A percentile compares a stretch with the other conserved stretches of the same genome.
phyloP scores from a whole-genome alignment of 1,140 invertebrate genomes.

The Stegodyphus dumicola region DNA sequence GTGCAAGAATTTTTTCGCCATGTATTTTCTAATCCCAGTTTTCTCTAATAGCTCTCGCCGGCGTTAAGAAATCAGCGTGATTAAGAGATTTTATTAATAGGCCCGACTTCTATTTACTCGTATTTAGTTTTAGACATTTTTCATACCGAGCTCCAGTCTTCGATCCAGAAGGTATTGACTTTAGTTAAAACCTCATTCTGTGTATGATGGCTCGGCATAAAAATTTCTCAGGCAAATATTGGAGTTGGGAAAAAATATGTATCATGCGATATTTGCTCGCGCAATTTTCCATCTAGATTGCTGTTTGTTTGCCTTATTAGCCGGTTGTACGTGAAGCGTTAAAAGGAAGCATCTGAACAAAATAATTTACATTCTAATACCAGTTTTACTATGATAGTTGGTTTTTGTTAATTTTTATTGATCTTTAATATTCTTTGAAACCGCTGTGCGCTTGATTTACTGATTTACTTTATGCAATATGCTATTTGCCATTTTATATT shows the following conservation, averaged over 20 bases:
- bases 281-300: conserved; percentile 1
- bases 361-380: too few species aligned
- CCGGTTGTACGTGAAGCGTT: not conserved
- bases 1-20: conserved; percentile 24
- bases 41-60: conserved; percentile 22
- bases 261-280: conserved; percentile 10
- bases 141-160: conserved; percentile 12
- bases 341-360: too few species aligned
- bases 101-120: conserved; percentile 38
- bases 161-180: conserved; percentile 14
- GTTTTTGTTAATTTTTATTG: too few species aligned
- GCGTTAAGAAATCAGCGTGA: conserved; percentile 24
- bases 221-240: conserved; percentile 36
- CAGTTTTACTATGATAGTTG: too few species aligned
- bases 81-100: conserved; percentile 58
- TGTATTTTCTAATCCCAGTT: conserved; percentile 19
- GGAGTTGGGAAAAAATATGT: conserved; percentile 6
- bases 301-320: conserved; percentile 39
- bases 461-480: too few species aligned
- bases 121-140: conserved; percentile 53
- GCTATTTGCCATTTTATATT: too few species aligned
- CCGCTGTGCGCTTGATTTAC: too few species aligned
- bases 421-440: too few species aligned
- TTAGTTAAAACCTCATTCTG: conserved; percentile 18
- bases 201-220: not conserved